Conservation (phyloP, 1,140 invertebrate species). For the Scylla paramamosain region DNA sequence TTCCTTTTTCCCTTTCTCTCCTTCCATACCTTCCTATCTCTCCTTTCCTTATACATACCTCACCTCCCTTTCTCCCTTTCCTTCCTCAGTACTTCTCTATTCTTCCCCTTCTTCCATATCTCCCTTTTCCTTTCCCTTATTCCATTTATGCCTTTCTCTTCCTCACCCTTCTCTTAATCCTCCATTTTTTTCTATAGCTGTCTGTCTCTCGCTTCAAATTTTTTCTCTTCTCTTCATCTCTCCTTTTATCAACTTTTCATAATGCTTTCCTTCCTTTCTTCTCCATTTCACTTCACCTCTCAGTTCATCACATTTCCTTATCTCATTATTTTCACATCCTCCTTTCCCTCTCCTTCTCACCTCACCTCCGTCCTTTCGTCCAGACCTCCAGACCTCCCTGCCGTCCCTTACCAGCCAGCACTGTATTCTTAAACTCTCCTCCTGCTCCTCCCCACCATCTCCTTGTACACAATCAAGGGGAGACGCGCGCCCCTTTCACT, state of each 20-base stretch:
- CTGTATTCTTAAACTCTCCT: background rate
- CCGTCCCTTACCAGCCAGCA: background rate
- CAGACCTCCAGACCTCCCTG: background rate
- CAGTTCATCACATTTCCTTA: background rate
- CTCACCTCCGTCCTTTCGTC: background rate
- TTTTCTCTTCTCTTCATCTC: background rate
- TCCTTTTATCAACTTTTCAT: background rate
- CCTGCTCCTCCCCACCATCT: background rate
- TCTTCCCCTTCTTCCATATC: background rate
- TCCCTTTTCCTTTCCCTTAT: background rate
- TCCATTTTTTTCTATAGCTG: background rate
- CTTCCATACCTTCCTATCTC: background rate
- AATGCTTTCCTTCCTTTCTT: background rate
- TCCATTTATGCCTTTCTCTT: background rate
- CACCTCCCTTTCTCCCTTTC: background rate
- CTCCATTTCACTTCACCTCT: background rate
- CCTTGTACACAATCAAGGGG: conserved; percentile 30
- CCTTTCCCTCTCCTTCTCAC: background rate
- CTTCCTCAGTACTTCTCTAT: background rate
- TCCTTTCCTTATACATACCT: background rate
- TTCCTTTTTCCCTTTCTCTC: background rate
- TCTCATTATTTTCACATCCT: background rate
- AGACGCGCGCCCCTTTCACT: background rate
- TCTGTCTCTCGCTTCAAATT: background rate
- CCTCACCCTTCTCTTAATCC: background rate